phyloP scores from a whole-genome alignment of 2,888 invertebrate genomes.

The Hylaea fasciaria region DNA sequence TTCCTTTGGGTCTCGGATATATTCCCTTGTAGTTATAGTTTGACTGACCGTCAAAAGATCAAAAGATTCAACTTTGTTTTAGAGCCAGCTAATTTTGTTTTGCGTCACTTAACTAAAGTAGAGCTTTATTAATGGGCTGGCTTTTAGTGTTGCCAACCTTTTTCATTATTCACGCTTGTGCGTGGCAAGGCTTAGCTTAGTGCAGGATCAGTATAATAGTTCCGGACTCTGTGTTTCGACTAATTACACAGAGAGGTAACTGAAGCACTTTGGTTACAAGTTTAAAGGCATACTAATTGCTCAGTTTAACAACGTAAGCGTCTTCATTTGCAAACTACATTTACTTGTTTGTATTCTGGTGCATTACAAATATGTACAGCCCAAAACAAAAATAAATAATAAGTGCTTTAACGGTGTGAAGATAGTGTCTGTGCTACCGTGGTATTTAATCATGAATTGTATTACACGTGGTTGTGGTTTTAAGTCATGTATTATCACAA shows the following conservation, averaged over 20 bases:
- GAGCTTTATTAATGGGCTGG: constrained; percentile 49
- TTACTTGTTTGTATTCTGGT: too few relatives aligned
- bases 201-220: constrained; percentile 30
- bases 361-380: too few relatives aligned
- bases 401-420: too few relatives aligned
- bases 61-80: constrained; percentile 31
- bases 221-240: background rate
- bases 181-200: constrained; percentile 40
- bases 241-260: constrained; percentile 5
- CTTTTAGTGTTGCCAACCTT: constrained; percentile 51
- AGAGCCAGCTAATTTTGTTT: constrained; percentile 31
- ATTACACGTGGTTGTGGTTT: too few relatives aligned
- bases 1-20: background rate
- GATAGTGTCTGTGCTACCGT: too few relatives aligned
- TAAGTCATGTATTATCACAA: too few relatives aligned
- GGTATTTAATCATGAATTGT: too few relatives aligned
- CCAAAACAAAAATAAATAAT: too few relatives aligned
- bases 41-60: constrained; percentile 13
- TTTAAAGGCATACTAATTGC: too few relatives aligned
- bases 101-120: constrained; percentile 43
- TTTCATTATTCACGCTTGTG: constrained; percentile 51
- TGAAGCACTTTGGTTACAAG: background rate
- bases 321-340: too few relatives aligned
- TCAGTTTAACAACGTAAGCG: too few relatives aligned
- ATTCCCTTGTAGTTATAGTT: background rate